phyloP scores from a whole-genome alignment of 2,888 invertebrate genomes.

The Congeria kusceri region DNA sequence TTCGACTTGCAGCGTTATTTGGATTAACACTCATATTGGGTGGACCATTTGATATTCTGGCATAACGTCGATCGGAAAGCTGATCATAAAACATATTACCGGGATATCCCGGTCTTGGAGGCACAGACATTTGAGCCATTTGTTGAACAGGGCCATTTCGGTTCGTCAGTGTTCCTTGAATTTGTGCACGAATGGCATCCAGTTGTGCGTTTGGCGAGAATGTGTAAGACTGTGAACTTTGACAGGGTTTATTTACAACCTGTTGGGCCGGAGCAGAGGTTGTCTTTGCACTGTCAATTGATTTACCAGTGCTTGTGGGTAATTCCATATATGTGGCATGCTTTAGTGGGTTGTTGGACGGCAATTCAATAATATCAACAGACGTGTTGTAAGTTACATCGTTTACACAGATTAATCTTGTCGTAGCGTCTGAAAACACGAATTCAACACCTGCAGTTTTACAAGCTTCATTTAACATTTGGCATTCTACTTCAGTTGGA shows the following conservation, averaged over 20 bases:
- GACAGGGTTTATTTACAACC: neutral
- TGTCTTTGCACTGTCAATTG: neutral
- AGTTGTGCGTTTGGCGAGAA: slow-evolving; percentile 41
- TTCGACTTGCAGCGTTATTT: neutral
- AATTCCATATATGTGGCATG: slow-evolving; percentile 82
- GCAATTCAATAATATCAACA: slow-evolving; percentile 78
- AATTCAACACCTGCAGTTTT: slow-evolving; percentile 80
- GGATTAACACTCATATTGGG: slow-evolving; percentile 17
- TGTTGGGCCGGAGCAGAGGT: neutral
- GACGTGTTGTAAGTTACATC: slow-evolving; percentile 73
- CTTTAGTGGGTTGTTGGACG: slow-evolving; percentile 80
- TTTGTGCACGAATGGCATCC: slow-evolving; percentile 20
- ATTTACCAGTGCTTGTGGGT: slow-evolving; percentile 43
- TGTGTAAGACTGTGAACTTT: slow-evolving; percentile 37
- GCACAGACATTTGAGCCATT: slow-evolving; percentile 8
- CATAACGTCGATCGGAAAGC: slow-evolving; percentile 31
- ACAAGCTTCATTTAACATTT: slow-evolving; percentile 80
- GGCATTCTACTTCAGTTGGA: slow-evolving; percentile 78
- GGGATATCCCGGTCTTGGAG: slow-evolving; percentile 33
- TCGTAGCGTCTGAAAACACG: slow-evolving; percentile 79
- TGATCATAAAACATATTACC: slow-evolving; percentile 37
- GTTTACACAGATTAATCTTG: slow-evolving; percentile 77
- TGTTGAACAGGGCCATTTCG: slow-evolving; percentile 16
- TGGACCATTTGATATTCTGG: slow-evolving; percentile 35
- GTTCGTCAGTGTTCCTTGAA: slow-evolving; percentile 17